Evolutionary conservation across 2,113 vertebrate genomes (phyloP), one percentile per base, ranked within the genome.

Genomic region (Glaucidium brasilianum): DNA sequence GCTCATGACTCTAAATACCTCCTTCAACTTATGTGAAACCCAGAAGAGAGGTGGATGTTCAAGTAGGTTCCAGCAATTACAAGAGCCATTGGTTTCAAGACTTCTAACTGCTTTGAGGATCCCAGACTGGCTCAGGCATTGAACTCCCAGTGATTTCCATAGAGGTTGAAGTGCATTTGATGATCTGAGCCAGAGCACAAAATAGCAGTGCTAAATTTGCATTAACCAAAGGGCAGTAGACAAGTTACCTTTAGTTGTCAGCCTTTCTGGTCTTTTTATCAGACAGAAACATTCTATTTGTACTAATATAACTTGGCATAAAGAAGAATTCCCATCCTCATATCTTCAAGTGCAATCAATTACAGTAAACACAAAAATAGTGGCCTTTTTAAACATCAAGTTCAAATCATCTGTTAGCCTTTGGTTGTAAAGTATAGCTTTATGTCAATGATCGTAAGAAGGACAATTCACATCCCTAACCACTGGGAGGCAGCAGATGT

Each of bases 401-500:
- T 50, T 83, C 9, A 85, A 92, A 50, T 26, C 0, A 8, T 68
- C 52, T n/a, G 14, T 23, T 72, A 83, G 55, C 27, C 11, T 26
- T 85, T 41, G 8, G 10, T 73, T 91, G 90, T 80, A n/a, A 94
- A 85, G 12, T 6, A 14, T 8, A 55, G 10, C 9, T 62, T 93
- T 39, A 43, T 10, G 56, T 19, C 52, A 90, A 4, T 56, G 47
- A 4, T 84, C 1, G 0, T 27, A 74, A 92, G 34, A 8, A 52
- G 73, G 53, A 89, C 86, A 94, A 35, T 95, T 96, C 76, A 83
- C 35, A 67, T 79, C 49, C 52, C 29, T 89, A 84, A 62, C 95
- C 95, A 97, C 95, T 96, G 91, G 92, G 91, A 96, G 92, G 95
- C 76, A 97, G 96, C 88, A 97, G 76, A 94, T 66, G 89, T 89